Percentiles rank a stretch among this genome's conserved stretches.
phyloP scores from a whole-genome alignment of 2,888 invertebrate species.

The Scaptomyza tumidula region DNA sequence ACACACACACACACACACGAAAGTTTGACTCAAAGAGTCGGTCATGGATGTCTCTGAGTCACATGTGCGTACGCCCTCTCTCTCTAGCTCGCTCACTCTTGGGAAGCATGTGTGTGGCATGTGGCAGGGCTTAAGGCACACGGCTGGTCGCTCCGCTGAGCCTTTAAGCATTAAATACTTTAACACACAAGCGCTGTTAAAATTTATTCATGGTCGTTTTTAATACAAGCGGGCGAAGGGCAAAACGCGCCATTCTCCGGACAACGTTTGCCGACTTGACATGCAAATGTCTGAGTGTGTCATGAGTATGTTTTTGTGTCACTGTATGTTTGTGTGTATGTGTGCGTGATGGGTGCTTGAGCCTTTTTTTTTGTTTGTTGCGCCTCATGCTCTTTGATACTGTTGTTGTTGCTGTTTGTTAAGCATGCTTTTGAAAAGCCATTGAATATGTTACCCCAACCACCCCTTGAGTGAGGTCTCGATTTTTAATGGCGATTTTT shows the following conservation, averaged over 20 bases:
- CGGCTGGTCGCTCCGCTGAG: constrained; percentile 73
- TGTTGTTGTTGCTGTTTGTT: constrained; percentile 44
- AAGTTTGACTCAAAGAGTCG: constrained; percentile 31
- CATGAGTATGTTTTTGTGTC: constrained; percentile 13
- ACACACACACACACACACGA: constrained; percentile 7
- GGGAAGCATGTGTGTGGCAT: constrained; percentile 54
- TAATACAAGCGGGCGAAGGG: constrained; percentile 61
- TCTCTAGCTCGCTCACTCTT: not conserved
- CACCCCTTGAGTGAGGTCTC: constrained; percentile 32
- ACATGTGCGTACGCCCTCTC: constrained; percentile 44
- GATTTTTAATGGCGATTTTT: constrained; percentile 69
- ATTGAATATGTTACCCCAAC: constrained; percentile 69
- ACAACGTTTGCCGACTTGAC: constrained; percentile 64
- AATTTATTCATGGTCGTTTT: constrained; percentile 77
- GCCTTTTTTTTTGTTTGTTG: constrained; percentile 50
- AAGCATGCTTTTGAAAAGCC: constrained; percentile 75
- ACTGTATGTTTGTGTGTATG: constrained; percentile 1
- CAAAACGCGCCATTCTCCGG: constrained; percentile 2
- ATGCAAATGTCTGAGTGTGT: constrained; percentile 63
- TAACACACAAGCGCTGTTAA: constrained; percentile 78
- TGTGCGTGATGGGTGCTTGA: constrained; percentile 50
- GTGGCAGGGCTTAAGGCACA: constrained; percentile 73
- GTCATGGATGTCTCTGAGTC: constrained; percentile 44
- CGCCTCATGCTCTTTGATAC: constrained; percentile 35
- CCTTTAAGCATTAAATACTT: constrained; percentile 80